Conservation (phyloP, 2,113 vertebrate species). For the Peromyscus polionotus region DNA sequence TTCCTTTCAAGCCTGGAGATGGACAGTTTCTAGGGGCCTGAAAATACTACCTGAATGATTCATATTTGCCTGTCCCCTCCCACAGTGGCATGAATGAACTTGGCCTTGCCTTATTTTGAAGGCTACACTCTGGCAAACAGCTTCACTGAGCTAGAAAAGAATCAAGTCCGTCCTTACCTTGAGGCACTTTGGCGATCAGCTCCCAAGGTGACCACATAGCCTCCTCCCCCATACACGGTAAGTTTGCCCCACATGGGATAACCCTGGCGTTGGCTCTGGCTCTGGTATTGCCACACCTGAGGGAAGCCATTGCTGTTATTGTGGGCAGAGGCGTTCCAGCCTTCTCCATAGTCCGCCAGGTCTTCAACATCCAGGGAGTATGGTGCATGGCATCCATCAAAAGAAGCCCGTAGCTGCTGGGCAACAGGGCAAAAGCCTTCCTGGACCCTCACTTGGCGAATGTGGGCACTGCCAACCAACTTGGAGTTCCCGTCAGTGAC, state of each 20-base stretch:
- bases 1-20: not conserved
- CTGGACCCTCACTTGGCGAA: conserved; percentile 94
- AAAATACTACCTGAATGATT: not conserved
- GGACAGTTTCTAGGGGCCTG: not conserved
- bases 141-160: not conserved
- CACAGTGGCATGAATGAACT: not conserved
- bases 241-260: conserved; percentile 92
- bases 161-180: conserved; percentile 87
- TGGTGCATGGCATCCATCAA: conserved; percentile 86
- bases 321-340: conserved; percentile 87
- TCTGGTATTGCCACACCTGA: conserved; percentile 92
- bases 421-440: conserved; percentile 89
- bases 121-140: not conserved
- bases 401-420: conserved; percentile 82
- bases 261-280: conserved; percentile 89
- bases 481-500: conserved; percentile 97
- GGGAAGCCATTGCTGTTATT: conserved; percentile 81
- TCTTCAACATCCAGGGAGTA: conserved; percentile 95
- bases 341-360: conserved; percentile 88
- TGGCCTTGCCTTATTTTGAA: not conserved
- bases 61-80: too few relatives aligned
- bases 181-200: conserved; percentile 88
- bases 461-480: conserved; percentile 93
- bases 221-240: conserved; percentile 93
- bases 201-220: conserved; percentile 93